These are phyloP conservation scores for Columbina picui DNA, from an alignment of 2,113 vertebrate genomes.

Conservation along the genomic window DNA sequence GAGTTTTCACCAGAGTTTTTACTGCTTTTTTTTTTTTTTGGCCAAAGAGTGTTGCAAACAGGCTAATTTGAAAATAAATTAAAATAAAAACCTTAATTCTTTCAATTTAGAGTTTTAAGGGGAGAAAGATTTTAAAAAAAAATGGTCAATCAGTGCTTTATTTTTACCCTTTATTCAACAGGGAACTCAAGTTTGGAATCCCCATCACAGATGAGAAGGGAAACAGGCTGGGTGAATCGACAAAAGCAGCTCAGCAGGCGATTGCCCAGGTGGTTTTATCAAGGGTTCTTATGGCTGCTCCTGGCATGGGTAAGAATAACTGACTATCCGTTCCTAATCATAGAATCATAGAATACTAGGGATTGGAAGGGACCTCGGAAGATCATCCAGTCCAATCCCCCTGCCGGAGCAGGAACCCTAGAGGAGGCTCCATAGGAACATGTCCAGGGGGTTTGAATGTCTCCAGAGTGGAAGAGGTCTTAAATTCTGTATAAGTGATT, in stretches of 20 bases:
- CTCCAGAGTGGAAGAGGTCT: background rate
- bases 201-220: constrained; percentile 91
- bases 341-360: too few species aligned
- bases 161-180: constrained; percentile 51
- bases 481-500: background rate
- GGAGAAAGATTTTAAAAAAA: background rate
- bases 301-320: constrained; percentile 91
- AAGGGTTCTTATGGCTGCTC: constrained; percentile 96
- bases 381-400: too few species aligned
- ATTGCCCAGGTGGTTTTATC: constrained; percentile 95
- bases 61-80: background rate
- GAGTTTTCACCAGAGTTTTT: background rate
- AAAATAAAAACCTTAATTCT: background rate
- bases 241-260: constrained; percentile 92
- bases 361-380: too few species aligned
- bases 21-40: background rate
- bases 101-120: background rate
- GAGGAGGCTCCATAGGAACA: too few species aligned
- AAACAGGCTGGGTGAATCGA: constrained; percentile 91
- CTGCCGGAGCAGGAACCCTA: too few species aligned
- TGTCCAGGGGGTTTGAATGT: too few species aligned
- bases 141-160: background rate
- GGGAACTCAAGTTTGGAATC: constrained; percentile 93
- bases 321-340: background rate
- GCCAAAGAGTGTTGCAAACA: background rate